Base-by-base conservation (phyloP, 2,888 invertebrate genomes). In the Volucella inanis region DNA sequence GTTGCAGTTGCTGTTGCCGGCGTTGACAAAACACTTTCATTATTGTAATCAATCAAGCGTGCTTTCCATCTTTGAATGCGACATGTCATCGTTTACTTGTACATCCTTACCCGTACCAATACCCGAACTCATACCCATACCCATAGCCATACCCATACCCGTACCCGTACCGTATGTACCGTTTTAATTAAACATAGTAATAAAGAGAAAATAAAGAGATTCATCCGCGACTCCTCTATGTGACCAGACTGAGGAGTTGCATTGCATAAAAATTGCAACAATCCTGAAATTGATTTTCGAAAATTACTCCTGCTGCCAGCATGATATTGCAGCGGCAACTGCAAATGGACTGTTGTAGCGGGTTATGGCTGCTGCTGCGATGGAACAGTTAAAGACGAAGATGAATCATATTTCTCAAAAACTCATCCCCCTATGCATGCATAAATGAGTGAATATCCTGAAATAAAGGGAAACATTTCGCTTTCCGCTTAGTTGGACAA, bases 31-130 rank as follows among this genome's bases (percentile, higher is more conserved):
- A 85, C 85, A 81, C 85, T 85, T 81, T 85, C 76, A 85, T 85
- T 85, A 81, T 85, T 85, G 85, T 81, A 85, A 85, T 85, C 85
- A 85, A 85, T 85, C 85, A 85, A 77, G 62, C 71, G 76, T 77
- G 62, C 78, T 70, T 80, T 65, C 38, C 70, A 76, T 75, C 65
- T 64, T 72, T 72, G 64, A 57, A 49, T 55, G 65, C 49, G 67
- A 77, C 52, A 54, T 68, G 70, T 57, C 64, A 65, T 75, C 50
- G 45, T 15, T 55, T 61, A 41, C 62, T 6, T 43, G 31, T 14
- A n/a, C 9, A n/a, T 50, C 47, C 14, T 38, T 64, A 15, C 49
- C 38, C 39, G 49, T 41, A 14, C 22, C 31, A 22, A 10, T 64
- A 38, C 38, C n/a, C n/a, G 45, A 22, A 43, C 62, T 12, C 38